A percentile compares a stretch with the other conserved stretches of the same genome.
These are phyloP conservation scores for Gracilinanus agilis DNA, from an alignment of 2,113 vertebrate genomes.

Conservation along the genomic window DNA sequence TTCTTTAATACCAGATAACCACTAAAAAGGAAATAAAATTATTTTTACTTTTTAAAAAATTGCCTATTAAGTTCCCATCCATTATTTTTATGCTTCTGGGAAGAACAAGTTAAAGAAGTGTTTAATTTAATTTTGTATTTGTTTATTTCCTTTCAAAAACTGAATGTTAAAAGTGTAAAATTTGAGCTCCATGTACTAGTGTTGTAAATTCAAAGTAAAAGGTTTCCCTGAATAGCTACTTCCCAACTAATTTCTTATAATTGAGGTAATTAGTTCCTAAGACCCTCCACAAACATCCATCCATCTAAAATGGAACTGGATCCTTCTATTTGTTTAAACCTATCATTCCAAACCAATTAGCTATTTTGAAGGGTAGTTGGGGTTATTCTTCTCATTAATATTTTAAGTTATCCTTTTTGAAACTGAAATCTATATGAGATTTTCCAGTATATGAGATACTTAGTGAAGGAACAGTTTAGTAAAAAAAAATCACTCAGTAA, in stretches of 20 bases:
- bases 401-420: conserved; percentile 77
- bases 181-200: conserved; percentile 89
- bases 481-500: conserved; percentile 78
- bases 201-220: conserved; percentile 89
- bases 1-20: conserved; percentile 90
- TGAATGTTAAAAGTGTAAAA: conserved; percentile 87
- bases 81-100: conserved; percentile 87
- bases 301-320: conserved; percentile 84
- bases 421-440: conserved; percentile 75
- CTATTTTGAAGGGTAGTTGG: conserved; percentile 84
- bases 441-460: conserved; percentile 78
- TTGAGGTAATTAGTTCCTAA: conserved; percentile 81
- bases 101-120: conserved; percentile 85
- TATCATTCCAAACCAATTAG: conserved; percentile 72
- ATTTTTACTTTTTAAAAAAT: conserved; percentile 88
- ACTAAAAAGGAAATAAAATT: conserved; percentile 85
- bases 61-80: conserved; percentile 85
- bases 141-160: conserved; percentile 87
- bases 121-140: conserved; percentile 88
- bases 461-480: conserved; percentile 71
- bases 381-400: conserved; percentile 75
- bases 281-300: conserved; percentile 79
- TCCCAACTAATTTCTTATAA: conserved; percentile 83
- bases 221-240: conserved; percentile 86
- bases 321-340: conserved; percentile 79